Evolutionary conservation across 2,888 invertebrate species (phyloP).

Genomic region (Yponomeuta plumbellus): DNA sequence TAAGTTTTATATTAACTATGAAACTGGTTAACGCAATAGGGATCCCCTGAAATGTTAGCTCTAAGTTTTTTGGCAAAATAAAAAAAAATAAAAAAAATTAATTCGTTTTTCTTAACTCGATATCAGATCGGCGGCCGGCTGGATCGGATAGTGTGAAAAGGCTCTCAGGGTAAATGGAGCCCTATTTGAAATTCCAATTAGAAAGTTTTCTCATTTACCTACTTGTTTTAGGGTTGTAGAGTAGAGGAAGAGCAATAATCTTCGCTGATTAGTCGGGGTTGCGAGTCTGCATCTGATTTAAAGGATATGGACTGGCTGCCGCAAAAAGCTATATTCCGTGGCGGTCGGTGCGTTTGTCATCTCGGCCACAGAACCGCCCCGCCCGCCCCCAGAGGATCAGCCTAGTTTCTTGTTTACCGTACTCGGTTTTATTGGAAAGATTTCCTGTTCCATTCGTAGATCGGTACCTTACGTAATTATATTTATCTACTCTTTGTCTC

Average conservation of each 20-base stretch:
- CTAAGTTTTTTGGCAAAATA: no score
- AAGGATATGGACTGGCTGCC: constrained; percentile 49
- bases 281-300: constrained; percentile 62
- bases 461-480: no score
- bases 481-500: no score
- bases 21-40: no score
- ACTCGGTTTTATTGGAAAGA: constrained; percentile 25
- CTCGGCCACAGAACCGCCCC: neutral
- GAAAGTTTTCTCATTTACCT: constrained; percentile 73
- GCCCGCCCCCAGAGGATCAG: constrained; percentile 3
- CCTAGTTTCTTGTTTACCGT: neutral
- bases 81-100: no score
- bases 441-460: constrained; percentile 19
- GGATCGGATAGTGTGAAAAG: no score
- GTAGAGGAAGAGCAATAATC: constrained; percentile 71
- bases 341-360: constrained; percentile 11
- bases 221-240: constrained; percentile 68
- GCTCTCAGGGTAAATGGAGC: constrained; percentile 66
- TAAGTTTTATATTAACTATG: no score
- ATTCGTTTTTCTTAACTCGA: no score
- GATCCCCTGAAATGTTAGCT: no score
- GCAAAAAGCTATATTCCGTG: constrained; percentile 60
- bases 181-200: constrained; percentile 76
- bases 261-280: constrained; percentile 68
- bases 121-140: no score